Conservation (phyloP, 2,113 vertebrate species). For the Micronisus gabar region DNA sequence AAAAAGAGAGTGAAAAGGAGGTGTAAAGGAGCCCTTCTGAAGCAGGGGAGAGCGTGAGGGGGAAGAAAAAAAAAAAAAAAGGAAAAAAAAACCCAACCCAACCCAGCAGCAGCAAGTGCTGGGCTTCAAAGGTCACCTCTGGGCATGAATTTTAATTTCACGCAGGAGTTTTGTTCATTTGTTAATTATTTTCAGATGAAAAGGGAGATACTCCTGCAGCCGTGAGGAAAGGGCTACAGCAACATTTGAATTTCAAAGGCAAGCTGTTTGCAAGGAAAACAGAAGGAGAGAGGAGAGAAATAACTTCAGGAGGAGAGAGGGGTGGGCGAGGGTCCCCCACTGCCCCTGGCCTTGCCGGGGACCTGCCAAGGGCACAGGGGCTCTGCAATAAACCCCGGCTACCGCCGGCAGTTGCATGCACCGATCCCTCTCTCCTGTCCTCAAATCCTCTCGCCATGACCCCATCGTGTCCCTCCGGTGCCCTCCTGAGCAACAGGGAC, state of each 20-base stretch:
- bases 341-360: neutral
- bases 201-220: constrained; percentile 50
- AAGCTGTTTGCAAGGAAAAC: constrained; percentile 45
- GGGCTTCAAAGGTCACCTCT: constrained; percentile 59
- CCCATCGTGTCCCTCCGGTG: accelerated
- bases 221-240: neutral
- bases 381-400: accelerated
- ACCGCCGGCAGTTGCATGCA: accelerated
- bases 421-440: too few relatives aligned
- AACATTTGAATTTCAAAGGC: constrained; percentile 76
- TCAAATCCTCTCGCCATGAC: too few relatives aligned
- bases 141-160: constrained; percentile 72
- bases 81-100: neutral
- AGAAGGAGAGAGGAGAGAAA: neutral
- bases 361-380: accelerated
- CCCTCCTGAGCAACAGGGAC: neutral
- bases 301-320: neutral
- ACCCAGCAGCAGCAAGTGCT: neutral
- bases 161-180: constrained; percentile 50
- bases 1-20: neutral
- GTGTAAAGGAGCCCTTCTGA: neutral
- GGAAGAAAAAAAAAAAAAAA: neutral
- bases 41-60: neutral
- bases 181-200: constrained; percentile 59
- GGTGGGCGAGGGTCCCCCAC: neutral